These are phyloP conservation scores for Centropus unirufus DNA, from an alignment of 2,113 vertebrate genomes.

Conservation along the genomic window DNA sequence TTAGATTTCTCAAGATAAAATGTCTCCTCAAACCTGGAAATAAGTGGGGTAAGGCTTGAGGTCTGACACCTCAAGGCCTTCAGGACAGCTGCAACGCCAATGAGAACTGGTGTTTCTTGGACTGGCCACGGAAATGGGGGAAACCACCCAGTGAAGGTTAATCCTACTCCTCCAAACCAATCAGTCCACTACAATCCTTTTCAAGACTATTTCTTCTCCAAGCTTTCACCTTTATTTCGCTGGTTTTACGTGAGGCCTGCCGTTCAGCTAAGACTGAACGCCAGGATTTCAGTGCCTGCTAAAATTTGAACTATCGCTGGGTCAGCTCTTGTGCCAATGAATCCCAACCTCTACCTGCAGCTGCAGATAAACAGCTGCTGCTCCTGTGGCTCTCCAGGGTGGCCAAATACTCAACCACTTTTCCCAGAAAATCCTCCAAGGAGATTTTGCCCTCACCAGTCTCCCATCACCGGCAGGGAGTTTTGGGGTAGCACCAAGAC, in stretches of 20 bases:
- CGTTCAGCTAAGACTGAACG: background rate
- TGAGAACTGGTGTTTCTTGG: background rate
- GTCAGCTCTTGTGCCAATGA: accelerated
- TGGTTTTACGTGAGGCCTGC: background rate
- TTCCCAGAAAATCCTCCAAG: background rate
- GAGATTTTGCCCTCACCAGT: background rate
- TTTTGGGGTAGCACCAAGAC: background rate
- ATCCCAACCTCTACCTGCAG: background rate
- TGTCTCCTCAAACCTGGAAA: background rate
- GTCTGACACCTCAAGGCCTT: background rate
- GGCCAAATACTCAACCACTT: background rate
- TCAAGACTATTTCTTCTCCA: background rate
- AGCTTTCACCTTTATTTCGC: background rate
- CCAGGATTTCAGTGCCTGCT: background rate
- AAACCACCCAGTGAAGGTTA: background rate
- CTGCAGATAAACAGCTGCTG: background rate
- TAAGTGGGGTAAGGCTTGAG: background rate
- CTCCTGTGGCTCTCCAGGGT: background rate
- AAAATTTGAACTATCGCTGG: background rate
- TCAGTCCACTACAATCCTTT: background rate
- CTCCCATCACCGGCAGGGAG: background rate
- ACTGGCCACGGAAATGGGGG: background rate
- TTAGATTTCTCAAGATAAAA: background rate
- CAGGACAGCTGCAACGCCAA: background rate
- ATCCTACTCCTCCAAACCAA: background rate